Evolutionary conservation across 1,140 invertebrate species (phyloP).

Genomic region (Macrobrachium nipponense): DNA sequence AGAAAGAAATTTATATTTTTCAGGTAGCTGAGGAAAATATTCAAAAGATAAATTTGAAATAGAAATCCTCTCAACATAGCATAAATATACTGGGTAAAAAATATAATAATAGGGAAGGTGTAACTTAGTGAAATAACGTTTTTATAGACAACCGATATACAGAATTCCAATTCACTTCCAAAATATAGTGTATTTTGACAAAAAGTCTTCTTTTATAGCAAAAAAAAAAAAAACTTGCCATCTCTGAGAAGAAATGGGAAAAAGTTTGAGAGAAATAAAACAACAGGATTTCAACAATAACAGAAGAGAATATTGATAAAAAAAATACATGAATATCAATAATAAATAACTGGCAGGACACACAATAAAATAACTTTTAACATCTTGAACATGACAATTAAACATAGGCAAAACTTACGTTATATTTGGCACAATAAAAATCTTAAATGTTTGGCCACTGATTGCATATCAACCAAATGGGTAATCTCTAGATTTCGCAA

Average conservation of each 20-base stretch:
- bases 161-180: too few relatives aligned
- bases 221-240: too few relatives aligned
- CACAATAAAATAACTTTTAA: conserved; percentile 12
- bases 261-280: conserved; percentile 1
- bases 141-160: too few relatives aligned
- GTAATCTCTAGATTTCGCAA: conserved; percentile 37
- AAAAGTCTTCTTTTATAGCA: too few relatives aligned
- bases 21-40: too few relatives aligned
- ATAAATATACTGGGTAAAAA: too few relatives aligned
- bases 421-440: conserved; percentile 56
- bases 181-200: too few relatives aligned
- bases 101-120: too few relatives aligned
- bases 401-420: conserved; percentile 37
- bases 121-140: too few relatives aligned
- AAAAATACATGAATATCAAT: conserved; percentile 31
- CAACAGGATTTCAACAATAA: conserved; percentile 8
- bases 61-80: too few relatives aligned
- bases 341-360: conserved; percentile 51
- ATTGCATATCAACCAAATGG: conserved; percentile 51
- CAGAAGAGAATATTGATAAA: neutral
- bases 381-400: neutral
- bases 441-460: conserved; percentile 56
- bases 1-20: too few relatives aligned
- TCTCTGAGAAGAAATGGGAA: neutral
- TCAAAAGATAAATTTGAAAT: too few relatives aligned